These are phyloP conservation scores for Lasioglossum pauxillum DNA, from an alignment of 2,888 invertebrate species.

Conservation along the genomic window DNA sequence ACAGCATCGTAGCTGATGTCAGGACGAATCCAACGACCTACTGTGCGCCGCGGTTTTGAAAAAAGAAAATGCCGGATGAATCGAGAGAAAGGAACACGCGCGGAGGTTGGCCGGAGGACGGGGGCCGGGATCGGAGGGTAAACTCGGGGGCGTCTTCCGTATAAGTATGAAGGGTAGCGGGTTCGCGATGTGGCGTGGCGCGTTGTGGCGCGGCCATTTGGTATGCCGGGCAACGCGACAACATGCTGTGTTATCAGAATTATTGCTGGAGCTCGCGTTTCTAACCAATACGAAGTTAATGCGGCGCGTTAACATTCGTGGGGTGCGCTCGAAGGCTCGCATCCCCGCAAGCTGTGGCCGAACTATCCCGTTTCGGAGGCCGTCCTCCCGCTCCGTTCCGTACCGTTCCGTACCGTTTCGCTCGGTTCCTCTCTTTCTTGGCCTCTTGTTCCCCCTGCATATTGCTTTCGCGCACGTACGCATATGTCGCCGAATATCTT, in stretches of 20 bases:
- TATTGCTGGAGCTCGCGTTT: slow-evolving; percentile 76
- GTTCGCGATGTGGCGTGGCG: slow-evolving; percentile 4
- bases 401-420: slow-evolving; percentile 49
- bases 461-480: slow-evolving; percentile 77
- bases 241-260: slow-evolving; percentile 84
- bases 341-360: slow-evolving; percentile 82
- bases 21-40: no score
- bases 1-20: no score
- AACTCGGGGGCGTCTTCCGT: slow-evolving; percentile 1
- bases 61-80: neutral
- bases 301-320: slow-evolving; percentile 84
- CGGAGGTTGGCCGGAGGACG: neutral
- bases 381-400: slow-evolving; percentile 42
- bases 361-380: slow-evolving; percentile 65
- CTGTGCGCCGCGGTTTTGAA: neutral
- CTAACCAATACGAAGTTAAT: slow-evolving; percentile 80
- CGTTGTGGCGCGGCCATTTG: slow-evolving; percentile 73
- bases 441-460: slow-evolving; percentile 64
- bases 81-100: no score
- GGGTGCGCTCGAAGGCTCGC: slow-evolving; percentile 78
- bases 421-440: slow-evolving; percentile 17
- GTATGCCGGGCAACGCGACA: slow-evolving; percentile 83
- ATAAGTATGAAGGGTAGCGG: neutral
- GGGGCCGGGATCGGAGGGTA: slow-evolving; percentile 43
- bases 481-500: slow-evolving; percentile 77